Evolutionary conservation across 2,113 vertebrate species (phyloP), one percentile per base, ranked within the genome.

Genomic region (Tursiops truncatus): DNA sequence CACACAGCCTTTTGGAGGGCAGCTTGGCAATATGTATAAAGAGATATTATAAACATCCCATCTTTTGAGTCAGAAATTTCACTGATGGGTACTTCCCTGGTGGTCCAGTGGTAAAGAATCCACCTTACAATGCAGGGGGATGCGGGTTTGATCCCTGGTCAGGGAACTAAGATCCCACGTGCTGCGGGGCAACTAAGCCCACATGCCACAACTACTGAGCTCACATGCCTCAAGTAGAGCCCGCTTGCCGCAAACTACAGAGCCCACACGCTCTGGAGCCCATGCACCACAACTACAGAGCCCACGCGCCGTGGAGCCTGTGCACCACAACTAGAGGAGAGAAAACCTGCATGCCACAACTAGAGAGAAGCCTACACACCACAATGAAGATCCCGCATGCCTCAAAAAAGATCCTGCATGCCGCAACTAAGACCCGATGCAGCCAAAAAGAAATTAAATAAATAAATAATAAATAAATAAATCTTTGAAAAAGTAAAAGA

Each of bases 41-140:
- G 62, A 87, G 11, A 71, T 47, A 56, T 15, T 80, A 2, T 73
- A 62, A 89, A 71, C 11, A 7, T 23, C 73, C 77, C 31, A 28
- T 86, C 38, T 47, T 82, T 94, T 95, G 53, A 81, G 23, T 96
- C 44, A 50, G 41, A 95, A 85, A 93, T 76, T 71, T 91, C 31
- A 71, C 7, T n/a, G 2, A 60, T 91, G 13, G 33, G 31, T 28
- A 50, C 44, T 33, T 77, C 44, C 74, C 18, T 0, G 17, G 44
- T 77, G 47, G 28, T 77, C 28, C 50, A 50, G 50, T 50, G 50
- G 50, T 50, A 50, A 77, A 33, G 44, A 77, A 11, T 77, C 50
- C 74, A 50, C 44, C 9, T 77, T 44, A 4, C 4, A 50, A 33
- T 50, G 47, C 73, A 31, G 26, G 44, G 44, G 28, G 50, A 53